Base-by-base conservation (phyloP, 2,888 invertebrate species). In the Amiota communis region DNA sequence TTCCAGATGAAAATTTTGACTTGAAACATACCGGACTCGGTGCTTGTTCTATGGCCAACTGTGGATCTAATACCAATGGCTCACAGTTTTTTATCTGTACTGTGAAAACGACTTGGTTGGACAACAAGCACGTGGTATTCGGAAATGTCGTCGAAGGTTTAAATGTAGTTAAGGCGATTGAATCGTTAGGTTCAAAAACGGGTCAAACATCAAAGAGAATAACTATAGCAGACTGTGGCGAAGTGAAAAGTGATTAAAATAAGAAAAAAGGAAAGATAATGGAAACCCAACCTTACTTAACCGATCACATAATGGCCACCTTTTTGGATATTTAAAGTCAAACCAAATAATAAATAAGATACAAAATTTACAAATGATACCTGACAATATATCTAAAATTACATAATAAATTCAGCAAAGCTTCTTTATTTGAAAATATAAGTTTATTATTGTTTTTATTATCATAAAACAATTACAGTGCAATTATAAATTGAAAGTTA, bases 31-130 rank as follows among this genome's bases (percentile, higher is more conserved):
- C 95, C 47, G 97, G 96, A 74, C 94, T 96, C 70, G 98, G 98
- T 86, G 92, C 94, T 59, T 92, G 98, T 86, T 98, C 98, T 10
- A 98, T 98, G 98, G 98, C 98, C 23, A 98, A 98, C 87, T 96
- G 97, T 84, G 98, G 98, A 4, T 95, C 96, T 11, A 95, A 97
- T 88, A 97, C 98, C 71, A 98, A 98, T 90, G 98, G 98, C 70
- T 97, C 97, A 71, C 98, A 98, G 90, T 98, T 98, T 91, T 98
- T 98, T 90, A 94, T 98, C 80, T 97, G 97, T 75, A 97, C 97
- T 74, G 95, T 93, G 51, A 95, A 96, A 86, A 98, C 98, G 17
- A 91, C 93, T 56, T 98, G 98, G 98, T 91, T 98, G 84, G 97
- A 97, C 87, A 93, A 93, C 86, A 96, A 96, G 89, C 97, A 98